Evolutionary conservation across 2,888 invertebrate genomes (phyloP), one percentile per base, ranked within the genome.

Genomic region (Agrotis clavis): DNA sequence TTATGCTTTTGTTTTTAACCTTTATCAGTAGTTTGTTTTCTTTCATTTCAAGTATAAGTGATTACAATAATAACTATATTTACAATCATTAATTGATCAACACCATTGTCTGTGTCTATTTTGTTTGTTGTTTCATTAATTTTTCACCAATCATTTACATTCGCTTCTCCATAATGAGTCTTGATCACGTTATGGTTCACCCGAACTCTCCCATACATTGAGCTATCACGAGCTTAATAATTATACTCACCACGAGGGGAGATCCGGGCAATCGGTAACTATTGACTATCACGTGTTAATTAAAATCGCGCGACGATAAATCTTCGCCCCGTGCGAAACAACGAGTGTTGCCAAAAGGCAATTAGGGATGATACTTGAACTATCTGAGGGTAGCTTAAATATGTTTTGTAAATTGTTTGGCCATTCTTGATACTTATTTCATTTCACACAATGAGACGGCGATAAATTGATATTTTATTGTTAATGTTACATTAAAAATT

Each of bases 281-380:
- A 87, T 90, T 88, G 89, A 88, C 88, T 91, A 92, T 92, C 87
- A 92, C 87, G 91, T 91, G 94, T 90, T 94, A 94, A 94, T 94
- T 94, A 94, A 94, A 94, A 94, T 89, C 70, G 89, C 85, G 85
- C 87, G 83, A 82, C 91, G 90, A 94, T 94, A 94, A 94, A 94
- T 94, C 94, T 94, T 92, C 91, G 67, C 87, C 87, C 91, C 93
- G 93, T 94, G 94, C 92, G 94, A 94, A 92, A 85, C 86, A 79
- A 81, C 90, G 89, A 88, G 91, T 94, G 93, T 90, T 88, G 83
- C 81, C 80, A 81, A 82, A 81, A 81, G 82, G 88, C 89, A 89
- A 90, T 91, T 90, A 89, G 75, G 81, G 90, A 91, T 90, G 90
- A 90, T 90, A 88, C 86, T 86, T 83, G 60, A 85, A 87, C 85